Evolutionary conservation across 2,888 invertebrate species (phyloP), one percentile per base, ranked within the genome.

Genomic region (Ecdyonurus torrentis): DNA sequence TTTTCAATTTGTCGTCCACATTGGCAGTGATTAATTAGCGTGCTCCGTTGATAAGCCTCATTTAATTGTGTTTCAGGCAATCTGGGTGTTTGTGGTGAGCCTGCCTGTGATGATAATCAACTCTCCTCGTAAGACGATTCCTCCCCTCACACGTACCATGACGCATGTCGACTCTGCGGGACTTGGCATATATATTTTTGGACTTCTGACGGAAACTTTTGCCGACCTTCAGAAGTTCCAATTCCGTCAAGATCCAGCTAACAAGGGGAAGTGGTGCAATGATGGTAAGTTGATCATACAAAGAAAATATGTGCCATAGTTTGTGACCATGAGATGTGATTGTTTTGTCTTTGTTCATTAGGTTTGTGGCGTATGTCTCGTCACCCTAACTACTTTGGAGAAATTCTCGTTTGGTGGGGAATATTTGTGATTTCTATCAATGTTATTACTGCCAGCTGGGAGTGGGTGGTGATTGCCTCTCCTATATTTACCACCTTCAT

Each of bases 361-460:
- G 86, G 91, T 2, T 75, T 91, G 10, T 95, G 94, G 94, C 82
- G 87, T 52, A 74, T 91, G 58, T 93, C 93, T 0, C 80, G 95
- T 65, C 94, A 95, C 76, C 95, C 95, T 0, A 95, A 95, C 74
- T 95, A 94, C 73, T 94, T 95, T 72, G 95, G 95, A 0, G 95
- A 95, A 77, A 90, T 94, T 15, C 82, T 91, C 0, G 80, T 95
- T 19, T 93, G 95, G 94, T 90, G 93, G 89, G 93, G 95, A 2
- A 86, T 94, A 69, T 94, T 94, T 72, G 84, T 90, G 61, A 88
- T 93, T 73, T 89, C 92, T 0, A 74, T 92, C 50, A 91, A 91
- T 72, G 88, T 93, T 20, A 84, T 94, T 69, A 83, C 86, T 70
- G 89, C 91, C 20, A 78, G 84, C 37, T 61, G 60, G 24, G 91